These are phyloP conservation scores for Notechis scutatus DNA, from an alignment of 2,113 vertebrate genomes.

Conservation along the genomic window DNA sequence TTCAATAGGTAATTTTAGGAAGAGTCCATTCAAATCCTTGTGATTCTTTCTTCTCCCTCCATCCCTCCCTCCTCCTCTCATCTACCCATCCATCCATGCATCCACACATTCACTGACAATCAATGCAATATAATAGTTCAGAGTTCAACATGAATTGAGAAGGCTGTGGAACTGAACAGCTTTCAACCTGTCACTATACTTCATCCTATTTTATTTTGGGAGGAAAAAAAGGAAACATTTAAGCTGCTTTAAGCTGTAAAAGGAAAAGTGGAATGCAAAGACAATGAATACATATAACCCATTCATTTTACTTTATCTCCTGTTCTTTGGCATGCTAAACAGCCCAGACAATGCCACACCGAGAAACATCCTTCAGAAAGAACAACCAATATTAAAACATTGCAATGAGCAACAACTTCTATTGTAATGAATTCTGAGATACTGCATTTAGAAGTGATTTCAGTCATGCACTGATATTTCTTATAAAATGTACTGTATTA, in stretches of 20 bases:
- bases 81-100: neutral
- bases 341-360: neutral
- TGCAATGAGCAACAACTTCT: conserved; percentile 3
- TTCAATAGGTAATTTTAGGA: neutral
- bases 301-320: neutral
- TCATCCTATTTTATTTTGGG: neutral
- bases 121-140: neutral
- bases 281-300: too few species aligned
- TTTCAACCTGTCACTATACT: neutral
- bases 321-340: conserved; percentile 22
- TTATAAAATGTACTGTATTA: conserved; percentile 34
- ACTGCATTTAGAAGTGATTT: conserved; percentile 14
- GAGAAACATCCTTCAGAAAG: neutral
- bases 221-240: neutral
- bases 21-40: conserved; percentile 22
- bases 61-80: too few species aligned
- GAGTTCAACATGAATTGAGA: neutral
- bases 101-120: neutral
- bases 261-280: too few species aligned
- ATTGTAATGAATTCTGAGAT: conserved; percentile 31
- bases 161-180: neutral
- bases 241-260: too few species aligned
- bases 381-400: conserved; percentile 29
- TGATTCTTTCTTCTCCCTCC: neutral
- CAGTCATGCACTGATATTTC: conserved; percentile 29